phyloP scores from a whole-genome alignment of 2,888 invertebrate genomes.

The Amblyteles armatorius region DNA sequence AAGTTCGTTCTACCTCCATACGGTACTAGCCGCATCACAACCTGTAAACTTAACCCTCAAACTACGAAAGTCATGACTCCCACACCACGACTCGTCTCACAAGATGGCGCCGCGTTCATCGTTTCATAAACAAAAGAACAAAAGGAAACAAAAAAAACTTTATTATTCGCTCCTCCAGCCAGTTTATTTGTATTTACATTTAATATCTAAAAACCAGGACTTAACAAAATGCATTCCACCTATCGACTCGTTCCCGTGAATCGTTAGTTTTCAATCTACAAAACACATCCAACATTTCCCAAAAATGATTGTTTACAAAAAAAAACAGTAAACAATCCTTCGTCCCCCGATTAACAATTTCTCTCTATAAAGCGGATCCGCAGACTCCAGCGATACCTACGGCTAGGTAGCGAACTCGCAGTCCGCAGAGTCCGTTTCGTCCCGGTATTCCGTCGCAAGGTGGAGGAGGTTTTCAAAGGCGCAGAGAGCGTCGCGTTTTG shows the following conservation, averaged over 20 bases:
- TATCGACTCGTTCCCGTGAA: not conserved
- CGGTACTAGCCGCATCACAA: not conserved
- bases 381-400: not conserved
- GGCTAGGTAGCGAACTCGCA: not conserved
- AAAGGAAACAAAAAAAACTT: not conserved
- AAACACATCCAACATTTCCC: too few species aligned
- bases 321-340: not conserved
- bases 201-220: not conserved
- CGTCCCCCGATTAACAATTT: not conserved
- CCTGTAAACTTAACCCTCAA: not conserved
- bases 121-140: too few species aligned
- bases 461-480: constrained; percentile 26
- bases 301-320: too few species aligned
- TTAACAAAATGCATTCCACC: not conserved
- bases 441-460: not conserved
- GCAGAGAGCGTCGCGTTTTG: constrained; percentile 56
- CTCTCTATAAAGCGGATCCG: not conserved
- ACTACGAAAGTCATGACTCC: not conserved
- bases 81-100: too few species aligned
- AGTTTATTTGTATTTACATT: not conserved
- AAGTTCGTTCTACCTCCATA: not conserved
- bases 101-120: too few species aligned
- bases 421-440: not conserved
- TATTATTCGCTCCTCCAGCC: not conserved
- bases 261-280: constrained; percentile 33